Base-by-base conservation (phyloP, 2,888 invertebrate genomes). In the Anticlea derivata region DNA sequence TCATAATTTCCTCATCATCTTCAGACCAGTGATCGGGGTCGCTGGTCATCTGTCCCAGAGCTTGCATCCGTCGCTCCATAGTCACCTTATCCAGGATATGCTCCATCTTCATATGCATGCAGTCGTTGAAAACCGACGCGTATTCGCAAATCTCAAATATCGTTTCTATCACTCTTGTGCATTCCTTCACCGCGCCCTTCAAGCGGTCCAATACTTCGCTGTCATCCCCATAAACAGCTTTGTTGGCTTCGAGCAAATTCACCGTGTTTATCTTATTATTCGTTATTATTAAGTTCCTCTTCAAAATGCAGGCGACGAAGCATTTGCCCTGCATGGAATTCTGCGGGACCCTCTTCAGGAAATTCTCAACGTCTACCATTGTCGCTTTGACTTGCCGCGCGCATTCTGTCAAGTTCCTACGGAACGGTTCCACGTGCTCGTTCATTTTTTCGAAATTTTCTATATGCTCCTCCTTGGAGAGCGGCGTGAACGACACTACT, bases 41-140 rank as follows among this genome's bases (percentile, higher is more conserved):
- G 0, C 71, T 60, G 0, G 79, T 73, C 75, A 90, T 83, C 55
- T 89, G 80, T 0, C 86, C 86, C 17, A 90, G 55, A 0, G 87
- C 86, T 44, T 86, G 81, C 88, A 90, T 83, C 0, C 89, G 65
- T 1, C 87, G 68, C 34, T 89, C 86, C 85, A 89, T 82, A 3
- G 75, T 85, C 37, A 84, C 72, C 54, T 83, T 85, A 38, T 89
- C 88, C 33, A 90, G 48, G 1, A 89, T 75, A 66, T 90, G 89
- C 31, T 89, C 89, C 88, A 88, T 87, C 47, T 81, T 86, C 65
- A 87, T 83, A 65, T 89, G 88, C 89, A 90, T 90, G 31, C 89
- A 90, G 46, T 90, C 90, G 39, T 90, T 90, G 37, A 90, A 90
- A 1, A 85, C 71, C 0, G 88, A 81, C 4, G 89, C 84, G 38